Conservation (phyloP, 2,888 invertebrate genomes). For the Artemia sinica region DNA sequence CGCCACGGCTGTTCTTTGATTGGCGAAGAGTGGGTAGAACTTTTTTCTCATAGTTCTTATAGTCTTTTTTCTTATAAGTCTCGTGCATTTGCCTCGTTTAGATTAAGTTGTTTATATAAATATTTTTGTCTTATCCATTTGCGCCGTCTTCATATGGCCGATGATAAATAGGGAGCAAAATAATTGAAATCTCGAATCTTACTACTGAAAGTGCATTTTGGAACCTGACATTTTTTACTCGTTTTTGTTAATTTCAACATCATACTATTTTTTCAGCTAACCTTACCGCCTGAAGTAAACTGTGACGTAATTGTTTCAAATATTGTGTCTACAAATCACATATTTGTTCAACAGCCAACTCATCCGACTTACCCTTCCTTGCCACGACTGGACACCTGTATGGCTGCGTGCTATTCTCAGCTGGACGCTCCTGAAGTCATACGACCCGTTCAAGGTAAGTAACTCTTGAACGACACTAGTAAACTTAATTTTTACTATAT, state of each 20-base stretch:
- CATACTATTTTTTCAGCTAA: conserved; percentile 41
- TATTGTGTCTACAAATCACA: conserved; percentile 64
- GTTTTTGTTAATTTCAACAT: background rate
- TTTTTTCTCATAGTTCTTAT: no score
- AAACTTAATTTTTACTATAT: background rate
- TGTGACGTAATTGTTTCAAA: conserved; percentile 81
- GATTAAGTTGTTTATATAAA: no score
- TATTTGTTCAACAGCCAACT: conserved; percentile 86
- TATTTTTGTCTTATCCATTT: no score
- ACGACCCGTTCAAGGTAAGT: conserved; percentile 53
- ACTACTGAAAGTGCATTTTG: no score
- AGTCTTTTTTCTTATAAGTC: no score
- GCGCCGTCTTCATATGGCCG: no score
- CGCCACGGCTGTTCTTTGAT: no score
- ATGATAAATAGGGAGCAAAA: no score
- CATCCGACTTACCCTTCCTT: conserved; percentile 81
- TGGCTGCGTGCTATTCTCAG: conserved; percentile 62
- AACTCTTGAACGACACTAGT: conserved; percentile 13
- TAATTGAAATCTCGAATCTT: no score
- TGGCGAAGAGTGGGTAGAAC: no score
- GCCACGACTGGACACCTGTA: conserved; percentile 56
- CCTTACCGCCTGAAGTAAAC: conserved; percentile 73
- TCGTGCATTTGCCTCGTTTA: no score
- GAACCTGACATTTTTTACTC: no score
- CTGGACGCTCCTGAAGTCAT: conserved; percentile 59